Conservation (phyloP, 1,140 invertebrate genomes). For the Sipha flava region DNA sequence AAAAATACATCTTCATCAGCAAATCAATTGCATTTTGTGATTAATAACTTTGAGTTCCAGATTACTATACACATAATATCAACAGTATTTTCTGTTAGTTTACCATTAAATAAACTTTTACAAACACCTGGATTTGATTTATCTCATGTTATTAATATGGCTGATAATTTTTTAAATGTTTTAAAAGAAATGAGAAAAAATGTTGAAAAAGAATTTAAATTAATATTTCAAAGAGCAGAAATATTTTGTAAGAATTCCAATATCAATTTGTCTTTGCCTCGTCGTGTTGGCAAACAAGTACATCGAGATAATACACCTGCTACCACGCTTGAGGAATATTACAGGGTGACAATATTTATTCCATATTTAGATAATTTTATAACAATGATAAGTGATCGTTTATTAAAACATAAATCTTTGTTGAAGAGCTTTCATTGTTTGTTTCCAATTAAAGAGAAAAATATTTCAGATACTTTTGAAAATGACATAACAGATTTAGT, state of each 20-base stretch:
- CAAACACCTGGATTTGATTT: constrained; percentile 4
- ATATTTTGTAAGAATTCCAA: background rate
- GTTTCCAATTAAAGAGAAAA: too few relatives aligned
- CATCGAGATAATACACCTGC: background rate
- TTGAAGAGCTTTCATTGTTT: too few relatives aligned
- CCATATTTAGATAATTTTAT: too few relatives aligned
- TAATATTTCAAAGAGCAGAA: background rate
- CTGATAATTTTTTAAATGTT: background rate
- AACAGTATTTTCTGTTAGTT: background rate
- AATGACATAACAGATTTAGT: too few relatives aligned
- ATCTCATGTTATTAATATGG: constrained; percentile 16
- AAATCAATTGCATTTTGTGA: background rate
- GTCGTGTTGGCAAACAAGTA: background rate
- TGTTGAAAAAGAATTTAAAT: background rate
- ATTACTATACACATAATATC: background rate
- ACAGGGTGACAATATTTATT: background rate
- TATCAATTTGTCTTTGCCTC: background rate
- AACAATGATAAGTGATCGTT: too few relatives aligned
- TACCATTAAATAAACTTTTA: constrained; percentile 7
- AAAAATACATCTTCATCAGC: background rate
- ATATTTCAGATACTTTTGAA: too few relatives aligned
- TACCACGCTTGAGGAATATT: constrained; percentile 2
- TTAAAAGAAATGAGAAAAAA: background rate
- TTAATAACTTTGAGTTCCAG: background rate
- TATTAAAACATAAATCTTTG: too few relatives aligned